A percentile compares a stretch with the other conserved stretches of the same genome.
phyloP scores from a whole-genome alignment of 2,113 vertebrate species.

The Podocnemis expansa region DNA sequence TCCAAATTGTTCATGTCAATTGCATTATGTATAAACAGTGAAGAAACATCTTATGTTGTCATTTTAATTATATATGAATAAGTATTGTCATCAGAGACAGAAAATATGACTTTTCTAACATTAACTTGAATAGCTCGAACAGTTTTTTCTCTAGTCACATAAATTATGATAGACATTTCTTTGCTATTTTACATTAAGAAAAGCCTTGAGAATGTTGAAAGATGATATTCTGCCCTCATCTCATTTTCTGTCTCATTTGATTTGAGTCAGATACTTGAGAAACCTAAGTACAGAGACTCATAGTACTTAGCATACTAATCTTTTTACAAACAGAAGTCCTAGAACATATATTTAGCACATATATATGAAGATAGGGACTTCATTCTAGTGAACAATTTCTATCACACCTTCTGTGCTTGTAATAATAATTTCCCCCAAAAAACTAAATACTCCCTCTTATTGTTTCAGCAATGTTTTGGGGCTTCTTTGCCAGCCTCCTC shows the following conservation, averaged over 20 bases:
- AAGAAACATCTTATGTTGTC: background rate
- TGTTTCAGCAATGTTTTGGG: background rate
- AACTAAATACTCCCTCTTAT: background rate
- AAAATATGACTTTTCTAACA: background rate
- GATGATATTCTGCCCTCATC: background rate
- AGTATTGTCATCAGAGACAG: background rate
- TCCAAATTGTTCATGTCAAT: background rate
- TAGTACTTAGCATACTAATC: background rate
- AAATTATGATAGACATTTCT: background rate
- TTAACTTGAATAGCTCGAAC: background rate
- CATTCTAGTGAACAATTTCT: too few relatives aligned
- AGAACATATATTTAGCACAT: background rate
- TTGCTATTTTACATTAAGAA: background rate
- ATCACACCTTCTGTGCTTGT: background rate
- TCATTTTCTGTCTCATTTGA: background rate
- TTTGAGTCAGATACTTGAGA: background rate
- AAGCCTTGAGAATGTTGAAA: background rate
- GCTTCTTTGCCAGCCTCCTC: background rate
- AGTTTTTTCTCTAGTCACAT: background rate
- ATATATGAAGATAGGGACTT: too few relatives aligned
- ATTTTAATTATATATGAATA: background rate
- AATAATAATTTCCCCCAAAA: background rate
- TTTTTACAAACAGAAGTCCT: background rate
- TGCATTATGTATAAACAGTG: background rate
- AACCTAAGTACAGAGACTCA: background rate